Percentiles rank a stretch among this genome's conserved stretches.
Evolutionary conservation across 2,113 vertebrate genomes (phyloP).

Genomic region (Cnemophilus loriae): DNA sequence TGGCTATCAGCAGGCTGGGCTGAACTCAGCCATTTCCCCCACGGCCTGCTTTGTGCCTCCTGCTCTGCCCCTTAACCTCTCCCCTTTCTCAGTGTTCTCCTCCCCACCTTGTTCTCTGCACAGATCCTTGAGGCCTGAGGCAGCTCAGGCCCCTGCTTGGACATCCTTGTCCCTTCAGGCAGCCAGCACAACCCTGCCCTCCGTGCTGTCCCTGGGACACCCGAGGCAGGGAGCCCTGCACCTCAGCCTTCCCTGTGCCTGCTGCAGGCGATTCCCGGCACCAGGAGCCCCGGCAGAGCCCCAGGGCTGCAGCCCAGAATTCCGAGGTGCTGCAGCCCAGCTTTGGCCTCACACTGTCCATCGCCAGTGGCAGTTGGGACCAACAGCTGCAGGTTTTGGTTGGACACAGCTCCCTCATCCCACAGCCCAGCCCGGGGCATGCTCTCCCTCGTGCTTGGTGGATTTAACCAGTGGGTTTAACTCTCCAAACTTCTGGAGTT

Average conservation of each 20-base stretch:
- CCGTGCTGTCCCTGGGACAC: background rate
- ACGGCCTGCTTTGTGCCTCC: background rate
- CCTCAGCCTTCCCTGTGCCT: background rate
- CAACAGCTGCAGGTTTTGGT: background rate
- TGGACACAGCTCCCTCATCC: background rate
- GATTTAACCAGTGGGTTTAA: background rate
- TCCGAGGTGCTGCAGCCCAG: background rate
- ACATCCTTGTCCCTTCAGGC: background rate
- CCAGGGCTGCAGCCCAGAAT: rapidly evolving
- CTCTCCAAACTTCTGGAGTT: background rate
- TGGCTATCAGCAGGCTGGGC: background rate
- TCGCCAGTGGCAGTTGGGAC: background rate
- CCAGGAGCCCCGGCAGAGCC: background rate
- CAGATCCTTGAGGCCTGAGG: rapidly evolving
- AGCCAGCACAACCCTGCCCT: background rate
- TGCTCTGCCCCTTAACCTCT: background rate
- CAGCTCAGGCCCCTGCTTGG: background rate
- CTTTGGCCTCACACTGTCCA: rapidly evolving
- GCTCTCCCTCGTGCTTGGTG: background rate
- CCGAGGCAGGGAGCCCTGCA: background rate
- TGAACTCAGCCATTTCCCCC: background rate
- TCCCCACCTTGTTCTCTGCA: background rate
- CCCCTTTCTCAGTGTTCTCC: background rate
- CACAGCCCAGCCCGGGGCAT: rapidly evolving
- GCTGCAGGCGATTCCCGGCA: background rate